Base-by-base conservation (phyloP, 1,140 invertebrate genomes). In the Drosophila mauritiana region DNA sequence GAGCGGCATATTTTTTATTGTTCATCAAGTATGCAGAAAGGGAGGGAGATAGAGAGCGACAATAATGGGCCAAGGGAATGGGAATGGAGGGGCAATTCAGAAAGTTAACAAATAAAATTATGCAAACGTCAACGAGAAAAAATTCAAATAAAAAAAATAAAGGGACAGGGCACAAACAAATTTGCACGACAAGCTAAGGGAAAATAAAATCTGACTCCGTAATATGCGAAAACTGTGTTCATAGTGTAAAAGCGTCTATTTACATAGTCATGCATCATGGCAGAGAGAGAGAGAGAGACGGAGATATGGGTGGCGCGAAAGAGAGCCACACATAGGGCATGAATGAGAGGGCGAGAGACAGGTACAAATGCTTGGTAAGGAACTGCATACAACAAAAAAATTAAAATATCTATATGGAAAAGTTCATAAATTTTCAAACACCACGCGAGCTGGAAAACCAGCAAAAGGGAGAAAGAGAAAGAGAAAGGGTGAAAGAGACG, bases 221-320 rank as follows among this genome's bases (percentile, higher is more conserved):
- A 85, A 84, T 84, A 69, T 80, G 69, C 56, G 52, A 46, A 78
- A 88, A 79, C 79, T 83, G 74, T 88, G 80, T 81, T 83, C 79
- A 77, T 69, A 83, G 83, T 86, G 83, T 83, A 88, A 86, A 86
- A 86, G 79, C 83, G 83, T 80, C 83, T 80, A 88, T 86, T 86
- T 86, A 80, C 83, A 83, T 88, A 77, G 83, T 76, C 83, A 79
- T 88, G 83, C 83, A 88, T 88, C 82, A 88, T 81, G 78, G 52
- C 31, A 61, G 25, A 65, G n/a, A 53, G 45, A 17, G 39, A 27
- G 25, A 27, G 13, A 11, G n/a, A 15, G 48, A 31, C 0, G 8
- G 31, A 25, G 15, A 25, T n/a, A 40, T 12, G 6, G 34, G 6
- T 22, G 10, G 6, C 1, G 2, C 45, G n/a, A 43, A 12, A 17